Evolutionary conservation across 2,113 vertebrate species (phyloP).

Genomic region (Sarotherodon lohbergeri): DNA sequence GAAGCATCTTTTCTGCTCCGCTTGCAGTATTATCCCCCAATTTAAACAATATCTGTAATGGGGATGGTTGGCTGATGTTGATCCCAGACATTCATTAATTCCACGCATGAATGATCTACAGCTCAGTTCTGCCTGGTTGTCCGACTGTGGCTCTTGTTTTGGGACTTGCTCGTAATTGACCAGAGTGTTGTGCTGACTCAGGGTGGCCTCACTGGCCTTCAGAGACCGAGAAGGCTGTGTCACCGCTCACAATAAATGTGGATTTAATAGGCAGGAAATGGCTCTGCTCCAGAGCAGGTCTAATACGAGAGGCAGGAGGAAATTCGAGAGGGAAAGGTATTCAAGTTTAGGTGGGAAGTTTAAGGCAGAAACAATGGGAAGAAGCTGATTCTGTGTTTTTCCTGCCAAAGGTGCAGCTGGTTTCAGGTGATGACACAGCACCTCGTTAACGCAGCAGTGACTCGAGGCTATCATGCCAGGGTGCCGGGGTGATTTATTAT

Average conservation of each 20-base stretch:
- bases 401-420: slow-evolving; percentile 28
- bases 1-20: neutral
- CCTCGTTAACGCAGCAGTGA: slow-evolving; percentile 36
- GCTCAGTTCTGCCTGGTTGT: neutral
- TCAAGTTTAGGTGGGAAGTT: slow-evolving; percentile 26
- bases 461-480: slow-evolving; percentile 17
- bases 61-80: neutral
- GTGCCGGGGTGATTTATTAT: slow-evolving; percentile 60
- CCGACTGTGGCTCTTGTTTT: neutral
- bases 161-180: slow-evolving; percentile 11
- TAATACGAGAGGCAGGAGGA: neutral
- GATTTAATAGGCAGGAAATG: slow-evolving; percentile 40
- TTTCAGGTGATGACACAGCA: slow-evolving; percentile 65
- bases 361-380: neutral
- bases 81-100: slow-evolving; percentile 27
- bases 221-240: neutral
- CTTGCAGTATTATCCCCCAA: neutral
- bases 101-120: neutral
- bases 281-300: neutral
- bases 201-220: slow-evolving; percentile 5
- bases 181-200: slow-evolving; percentile 40
- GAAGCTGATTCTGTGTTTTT: slow-evolving; percentile 59
- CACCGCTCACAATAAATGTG: slow-evolving; percentile 1
- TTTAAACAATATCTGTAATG: neutral
- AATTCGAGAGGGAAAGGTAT: neutral